Base-by-base conservation (phyloP, 2,888 invertebrate species). In the Hydriomena furcata region DNA sequence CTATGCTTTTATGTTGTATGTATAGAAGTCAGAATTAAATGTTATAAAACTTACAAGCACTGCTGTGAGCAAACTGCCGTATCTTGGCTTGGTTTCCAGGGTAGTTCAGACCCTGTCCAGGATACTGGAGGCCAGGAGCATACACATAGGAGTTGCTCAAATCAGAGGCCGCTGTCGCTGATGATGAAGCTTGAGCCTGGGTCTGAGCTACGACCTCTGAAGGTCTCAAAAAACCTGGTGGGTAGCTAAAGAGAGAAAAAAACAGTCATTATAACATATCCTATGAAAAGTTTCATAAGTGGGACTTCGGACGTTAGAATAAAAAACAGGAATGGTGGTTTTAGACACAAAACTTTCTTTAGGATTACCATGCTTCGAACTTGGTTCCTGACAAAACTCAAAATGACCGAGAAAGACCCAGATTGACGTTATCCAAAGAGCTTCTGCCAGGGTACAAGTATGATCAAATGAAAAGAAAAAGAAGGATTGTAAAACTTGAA, bases 31-130 rank as follows among this genome's bases (percentile, higher is more conserved):
- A n/a, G n/a, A n/a, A n/a, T n/a, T n/a, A n/a, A n/a, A n/a, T n/a
- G n/a, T n/a, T n/a, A n/a, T n/a, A 17, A 27, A 23, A 36, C 46
- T 46, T 41, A 47, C 47, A 28, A 13, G 40, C 21, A 41, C 40
- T 40, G 31, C 8, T 41, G 10, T 47, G 47, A 21, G 23, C 7
- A 13, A 28, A 13, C 11, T 32, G 38, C 30, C 21, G 25, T 1
- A 25, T 10, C 1, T 17, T 25, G 10, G 7, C 12, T 0, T 11
- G 6, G 4, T 28, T 8, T 10, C 27, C 40, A 7, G 27, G 20
- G 27, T 27, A 12, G 1, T 7, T 13, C 5, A 11, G 28, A 7
- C 28, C 10, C 4, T 23, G 8, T 4, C 17, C 31, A n/a, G 36
- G n/a, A 3, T 7, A 10, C 21, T 21, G 41, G 30, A 36, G 36